Percentiles rank a stretch among this genome's conserved stretches.
Evolutionary conservation across 2,113 vertebrate genomes (phyloP).

Genomic region (Prolemur simus): DNA sequence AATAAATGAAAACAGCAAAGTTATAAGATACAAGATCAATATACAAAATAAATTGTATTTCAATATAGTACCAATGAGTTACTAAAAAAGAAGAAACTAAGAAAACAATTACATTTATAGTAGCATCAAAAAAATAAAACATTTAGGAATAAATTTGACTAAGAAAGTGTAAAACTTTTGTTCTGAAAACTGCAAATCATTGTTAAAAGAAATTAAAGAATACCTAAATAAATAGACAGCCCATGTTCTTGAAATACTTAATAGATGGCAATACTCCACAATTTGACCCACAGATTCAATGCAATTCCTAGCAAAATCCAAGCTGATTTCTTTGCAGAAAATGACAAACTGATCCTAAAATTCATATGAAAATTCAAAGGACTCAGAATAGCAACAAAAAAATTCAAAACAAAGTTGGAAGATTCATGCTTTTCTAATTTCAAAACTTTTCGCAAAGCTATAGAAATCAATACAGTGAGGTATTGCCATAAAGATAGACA

Average conservation of each 20-base stretch:
- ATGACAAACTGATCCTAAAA: not conserved
- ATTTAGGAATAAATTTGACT: not conserved
- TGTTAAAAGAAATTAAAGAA: not conserved
- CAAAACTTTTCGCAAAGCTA: not conserved
- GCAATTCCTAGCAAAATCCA: not conserved
- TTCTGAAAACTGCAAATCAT: not conserved
- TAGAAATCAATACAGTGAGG: not conserved
- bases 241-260: not conserved
- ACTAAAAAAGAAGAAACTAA: not conserved
- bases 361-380: not conserved
- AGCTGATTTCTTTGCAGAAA: not conserved
- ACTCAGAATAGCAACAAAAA: not conserved
- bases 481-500: not conserved
- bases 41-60: not conserved
- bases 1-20: not conserved
- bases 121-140: not conserved
- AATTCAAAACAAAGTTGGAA: not conserved
- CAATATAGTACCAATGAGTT: not conserved
- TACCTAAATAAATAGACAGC: not conserved
- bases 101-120: not conserved
- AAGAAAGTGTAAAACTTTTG: not conserved
- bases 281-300: not conserved
- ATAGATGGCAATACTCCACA: not conserved
- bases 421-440: not conserved
- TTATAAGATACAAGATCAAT: not conserved